phyloP scores from a whole-genome alignment of 2,797 vertebrate genomes.

The Ciconia nigra region DNA sequence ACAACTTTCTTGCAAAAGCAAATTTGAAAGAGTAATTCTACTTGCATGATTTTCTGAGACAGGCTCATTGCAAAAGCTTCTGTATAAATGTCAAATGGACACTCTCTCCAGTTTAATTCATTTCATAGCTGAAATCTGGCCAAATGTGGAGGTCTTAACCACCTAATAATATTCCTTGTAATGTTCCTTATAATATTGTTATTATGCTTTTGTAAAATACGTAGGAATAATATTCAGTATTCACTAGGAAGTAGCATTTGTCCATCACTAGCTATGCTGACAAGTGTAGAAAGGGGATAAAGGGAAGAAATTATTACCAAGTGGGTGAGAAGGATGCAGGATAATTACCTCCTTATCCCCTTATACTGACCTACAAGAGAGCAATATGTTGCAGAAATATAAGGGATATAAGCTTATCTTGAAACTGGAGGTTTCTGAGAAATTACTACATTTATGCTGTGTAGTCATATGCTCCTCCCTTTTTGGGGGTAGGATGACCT shows the following conservation, averaged over 20 bases:
- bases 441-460: background rate
- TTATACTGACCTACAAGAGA: background rate
- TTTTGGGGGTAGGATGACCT: background rate
- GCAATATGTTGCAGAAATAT: background rate
- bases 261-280: background rate
- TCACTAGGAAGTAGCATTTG: background rate
- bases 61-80: background rate
- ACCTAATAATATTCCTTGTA: background rate
- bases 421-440: background rate
- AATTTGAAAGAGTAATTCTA: background rate
- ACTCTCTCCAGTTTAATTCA: background rate
- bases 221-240: background rate
- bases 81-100: background rate
- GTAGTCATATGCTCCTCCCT: background rate
- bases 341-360: background rate
- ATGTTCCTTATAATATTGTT: background rate
- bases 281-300: background rate
- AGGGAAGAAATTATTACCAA: background rate
- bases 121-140: background rate
- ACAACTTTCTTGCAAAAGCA: background rate
- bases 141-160: background rate
- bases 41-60: background rate
- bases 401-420: background rate
- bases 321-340: background rate
- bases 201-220: background rate